Percentiles rank a stretch among this genome's conserved stretches.
Conservation (phyloP, 2,888 invertebrate species). For the Microplitis manilae region DNA sequence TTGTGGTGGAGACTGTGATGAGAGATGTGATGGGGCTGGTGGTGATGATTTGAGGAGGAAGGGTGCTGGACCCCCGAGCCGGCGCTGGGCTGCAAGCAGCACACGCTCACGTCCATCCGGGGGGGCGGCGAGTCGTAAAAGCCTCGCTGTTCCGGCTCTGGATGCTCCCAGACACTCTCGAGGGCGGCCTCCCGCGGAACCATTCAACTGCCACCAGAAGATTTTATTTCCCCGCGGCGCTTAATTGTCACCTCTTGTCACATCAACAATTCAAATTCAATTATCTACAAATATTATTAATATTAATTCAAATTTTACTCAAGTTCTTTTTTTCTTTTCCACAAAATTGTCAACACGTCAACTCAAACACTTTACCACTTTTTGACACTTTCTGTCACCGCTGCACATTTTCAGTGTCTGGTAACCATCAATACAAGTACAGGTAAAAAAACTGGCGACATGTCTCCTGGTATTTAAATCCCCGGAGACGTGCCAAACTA, state of each 20-base stretch:
- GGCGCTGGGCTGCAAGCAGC: slow-evolving; percentile 67
- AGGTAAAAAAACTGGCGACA: slow-evolving; percentile 25
- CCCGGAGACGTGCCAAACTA: slow-evolving; percentile 33
- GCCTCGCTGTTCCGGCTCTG: slow-evolving; percentile 63
- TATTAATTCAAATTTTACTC: no score
- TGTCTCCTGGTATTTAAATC: slow-evolving; percentile 25
- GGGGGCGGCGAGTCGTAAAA: slow-evolving; percentile 69
- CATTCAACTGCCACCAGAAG: slow-evolving; percentile 63
- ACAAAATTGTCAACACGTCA: no score
- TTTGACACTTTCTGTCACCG: not conserved
- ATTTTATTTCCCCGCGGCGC: not conserved
- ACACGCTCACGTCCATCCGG: slow-evolving; percentile 71
- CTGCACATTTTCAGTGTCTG: not conserved
- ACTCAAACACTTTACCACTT: slow-evolving; percentile 22
- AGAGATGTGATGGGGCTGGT: slow-evolving; percentile 16
- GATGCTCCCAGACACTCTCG: slow-evolving; percentile 65
- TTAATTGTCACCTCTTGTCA: not conserved
- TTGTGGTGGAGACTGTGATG: slow-evolving; percentile 10
- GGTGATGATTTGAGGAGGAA: slow-evolving; percentile 43
- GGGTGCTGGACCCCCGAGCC: slow-evolving; percentile 68
- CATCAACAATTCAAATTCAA: no score
- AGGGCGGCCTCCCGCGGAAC: slow-evolving; percentile 66
- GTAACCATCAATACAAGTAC: not conserved
- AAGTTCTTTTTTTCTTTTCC: no score
- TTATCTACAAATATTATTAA: no score